Percentiles rank a stretch among this genome's conserved stretches.
Conservation (phyloP, 2,888 invertebrate genomes). For the Machimus atricapillus region DNA sequence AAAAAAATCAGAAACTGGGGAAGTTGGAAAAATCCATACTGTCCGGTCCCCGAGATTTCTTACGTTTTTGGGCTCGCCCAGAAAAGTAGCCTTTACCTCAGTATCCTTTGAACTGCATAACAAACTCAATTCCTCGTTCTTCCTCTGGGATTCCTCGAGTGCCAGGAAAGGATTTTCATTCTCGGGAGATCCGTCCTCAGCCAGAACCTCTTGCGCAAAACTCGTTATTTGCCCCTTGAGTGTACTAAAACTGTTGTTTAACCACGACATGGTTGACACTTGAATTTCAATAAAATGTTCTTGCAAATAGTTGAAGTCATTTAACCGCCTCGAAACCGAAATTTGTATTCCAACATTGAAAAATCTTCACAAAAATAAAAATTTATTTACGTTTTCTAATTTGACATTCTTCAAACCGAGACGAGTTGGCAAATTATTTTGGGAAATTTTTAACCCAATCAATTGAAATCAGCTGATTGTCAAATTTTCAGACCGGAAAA, state of each 20-base stretch:
- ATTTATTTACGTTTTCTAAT: constrained; percentile 40
- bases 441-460: constrained; percentile 11
- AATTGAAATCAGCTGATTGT: constrained; percentile 45
- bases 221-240: constrained; percentile 76
- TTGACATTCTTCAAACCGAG: constrained; percentile 29
- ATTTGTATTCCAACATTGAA: background rate
- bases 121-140: constrained; percentile 61
- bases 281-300: background rate
- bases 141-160: constrained; percentile 55
- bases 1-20: background rate
- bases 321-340: background rate
- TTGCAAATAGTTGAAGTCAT: background rate
- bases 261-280: constrained; percentile 70
- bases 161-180: constrained; percentile 54
- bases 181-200: constrained; percentile 70
- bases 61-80: constrained; percentile 49
- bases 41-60: background rate
- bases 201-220: constrained; percentile 88
- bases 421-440: constrained; percentile 46
- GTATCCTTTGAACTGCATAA: constrained; percentile 67
- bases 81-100: constrained; percentile 63
- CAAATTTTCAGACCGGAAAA: background rate
- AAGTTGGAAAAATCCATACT: background rate
- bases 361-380: background rate
- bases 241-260: constrained; percentile 66